Base-by-base conservation (phyloP, 2,113 vertebrate species). In the Takifugu bimaculatus region DNA sequence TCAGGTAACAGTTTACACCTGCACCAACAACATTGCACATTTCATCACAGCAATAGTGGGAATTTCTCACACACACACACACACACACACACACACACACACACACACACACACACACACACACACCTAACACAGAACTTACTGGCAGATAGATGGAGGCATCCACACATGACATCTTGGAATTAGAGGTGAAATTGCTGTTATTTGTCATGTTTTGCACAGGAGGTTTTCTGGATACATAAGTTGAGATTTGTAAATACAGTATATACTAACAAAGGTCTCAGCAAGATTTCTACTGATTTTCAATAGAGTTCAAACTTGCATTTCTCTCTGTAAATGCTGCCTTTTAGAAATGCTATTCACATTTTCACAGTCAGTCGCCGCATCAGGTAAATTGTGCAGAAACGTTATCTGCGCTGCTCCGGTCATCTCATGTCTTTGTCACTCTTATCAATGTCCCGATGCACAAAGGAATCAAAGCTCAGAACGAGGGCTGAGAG, bases 131-230 rank as follows among this genome's bases (percentile, higher is more conserved):
- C 78, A 80, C 51, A 52, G 63, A 64, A 75, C 78, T 85, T 68
- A 85, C 86, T 77, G 78, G 79, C 79, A 80, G 72, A 83, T 72
- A 83, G 68, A 82, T 60, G 60, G 70, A 77, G 68, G 74, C 84
- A 72, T 71, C 76, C 88, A 84, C 65, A 78, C 84, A 87, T 91
- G 81, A 91, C 91, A 90, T 89, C 87, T 75, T 81, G 54, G 81
- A 86, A 90, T 88, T 88, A 91, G 86, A 76, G 85, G 73, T 83
- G 75, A 91, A 88, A 91, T 90, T 88, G 88, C 90, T 80, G 86
- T 88, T 83, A 90, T 92, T 91, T 90, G 80, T 80, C 61, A 44
- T 56, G 69, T 79, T 88, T 89, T 89, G 85, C 89, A 90, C 86
- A 87, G 83, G 82, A 87, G 7, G 2, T 39, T 39, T 39, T 39